phyloP scores from a whole-genome alignment of 2,888 invertebrate genomes.

The Myopa tessellatipennis region DNA sequence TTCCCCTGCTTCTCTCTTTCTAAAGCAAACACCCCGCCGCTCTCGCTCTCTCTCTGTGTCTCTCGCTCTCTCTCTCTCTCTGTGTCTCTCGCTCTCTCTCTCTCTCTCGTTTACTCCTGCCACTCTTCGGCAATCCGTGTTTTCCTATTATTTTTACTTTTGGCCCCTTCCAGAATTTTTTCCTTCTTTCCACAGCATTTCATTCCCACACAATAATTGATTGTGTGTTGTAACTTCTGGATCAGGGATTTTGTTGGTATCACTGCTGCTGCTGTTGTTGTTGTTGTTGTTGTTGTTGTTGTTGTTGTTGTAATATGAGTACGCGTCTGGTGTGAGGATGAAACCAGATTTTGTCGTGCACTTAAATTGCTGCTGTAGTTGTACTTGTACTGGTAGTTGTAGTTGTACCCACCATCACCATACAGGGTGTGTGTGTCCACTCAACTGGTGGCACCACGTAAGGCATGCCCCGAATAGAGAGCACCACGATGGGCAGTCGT shows the following conservation, averaged over 20 bases:
- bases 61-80: conserved; percentile 6
- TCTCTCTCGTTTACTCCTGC: not conserved
- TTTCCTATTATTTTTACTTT: not conserved
- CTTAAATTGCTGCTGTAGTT: conserved; percentile 21
- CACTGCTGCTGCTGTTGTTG: conserved; percentile 39
- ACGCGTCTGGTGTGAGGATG: not conserved
- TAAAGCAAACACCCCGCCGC: not conserved
- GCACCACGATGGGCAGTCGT: no score
- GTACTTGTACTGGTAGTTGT: conserved; percentile 37
- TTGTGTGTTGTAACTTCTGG: conserved; percentile 54
- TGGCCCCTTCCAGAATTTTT: not conserved
- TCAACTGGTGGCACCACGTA: conserved; percentile 51
- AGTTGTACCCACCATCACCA: conserved; percentile 15
- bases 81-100: conserved; percentile 24
- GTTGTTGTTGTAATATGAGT: conserved; percentile 41
- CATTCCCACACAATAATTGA: conserved; percentile 58
- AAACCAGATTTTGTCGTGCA: no score
- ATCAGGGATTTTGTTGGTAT: conserved; percentile 43
- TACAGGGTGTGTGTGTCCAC: conserved; percentile 40
- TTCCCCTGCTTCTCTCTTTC: conserved; percentile 30
- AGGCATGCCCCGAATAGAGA: no score
- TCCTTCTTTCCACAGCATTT: conserved; percentile 42
- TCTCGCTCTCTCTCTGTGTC: conserved; percentile 15
- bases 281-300: conserved; percentile 41
- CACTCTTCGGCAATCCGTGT: not conserved